Percentiles rank a stretch among this genome's conserved stretches.
Conservation (phyloP, 2,797 vertebrate genomes). For the Euthynnus affinis region DNA sequence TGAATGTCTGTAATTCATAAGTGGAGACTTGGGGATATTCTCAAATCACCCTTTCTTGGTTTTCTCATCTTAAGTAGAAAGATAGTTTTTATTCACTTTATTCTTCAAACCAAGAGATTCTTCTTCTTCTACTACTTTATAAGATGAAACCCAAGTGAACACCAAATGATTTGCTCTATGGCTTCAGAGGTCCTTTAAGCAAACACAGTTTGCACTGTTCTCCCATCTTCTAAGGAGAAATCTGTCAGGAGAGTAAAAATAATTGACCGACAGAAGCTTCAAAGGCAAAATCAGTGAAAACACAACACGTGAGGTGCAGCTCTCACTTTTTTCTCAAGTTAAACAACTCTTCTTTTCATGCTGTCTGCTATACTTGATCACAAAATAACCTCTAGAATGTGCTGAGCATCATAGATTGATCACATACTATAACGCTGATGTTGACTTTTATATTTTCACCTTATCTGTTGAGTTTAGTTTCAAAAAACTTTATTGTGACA, state of each 20-base stretch:
- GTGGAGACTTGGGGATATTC: not conserved
- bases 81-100: not conserved
- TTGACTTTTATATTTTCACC: not conserved
- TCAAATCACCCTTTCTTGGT: constrained; percentile 2
- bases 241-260: not conserved
- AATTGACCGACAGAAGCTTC: not conserved
- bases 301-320: not conserved
- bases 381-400: not conserved
- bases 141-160: not conserved
- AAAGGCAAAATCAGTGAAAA: not conserved
- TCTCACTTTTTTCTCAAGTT: too few relatives aligned
- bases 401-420: not conserved
- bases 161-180: not conserved
- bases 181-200: not conserved
- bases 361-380: not conserved
- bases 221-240: not conserved
- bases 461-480: not conserved
- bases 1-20: constrained; percentile 2
- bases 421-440: not conserved
- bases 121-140: constrained; percentile 1
- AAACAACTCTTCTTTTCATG: not conserved
- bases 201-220: not conserved
- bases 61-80: not conserved
- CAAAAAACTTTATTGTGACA: not conserved
- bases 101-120: not conserved